A percentile compares a stretch with the other conserved stretches of the same genome.
Conservation (phyloP, 2,797 vertebrate species). For the Sebastiscus albofasciatus region DNA sequence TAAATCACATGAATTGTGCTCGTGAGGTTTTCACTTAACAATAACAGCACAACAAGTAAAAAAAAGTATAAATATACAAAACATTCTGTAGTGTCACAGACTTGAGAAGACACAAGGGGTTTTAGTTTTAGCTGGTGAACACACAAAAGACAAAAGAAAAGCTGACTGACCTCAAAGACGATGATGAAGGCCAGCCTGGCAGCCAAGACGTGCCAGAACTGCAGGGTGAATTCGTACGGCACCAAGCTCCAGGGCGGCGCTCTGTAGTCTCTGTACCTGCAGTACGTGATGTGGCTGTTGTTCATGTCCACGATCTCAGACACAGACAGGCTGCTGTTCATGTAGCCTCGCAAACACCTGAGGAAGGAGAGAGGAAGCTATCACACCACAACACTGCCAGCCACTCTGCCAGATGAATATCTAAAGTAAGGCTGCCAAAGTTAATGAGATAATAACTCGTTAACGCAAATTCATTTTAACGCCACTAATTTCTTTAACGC, state of each 20-base stretch:
- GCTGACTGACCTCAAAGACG: conserved; percentile 93
- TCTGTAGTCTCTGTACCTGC: conserved; percentile 97
- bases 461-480: no score
- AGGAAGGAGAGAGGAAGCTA: neutral
- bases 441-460: no score
- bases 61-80: neutral
- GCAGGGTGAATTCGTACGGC: conserved; percentile 96
- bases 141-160: conserved; percentile 9
- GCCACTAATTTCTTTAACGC: no score
- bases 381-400: neutral
- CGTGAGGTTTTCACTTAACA: conserved; percentile 3
- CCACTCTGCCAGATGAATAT: neutral
- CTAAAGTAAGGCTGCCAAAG: neutral
- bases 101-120: conserved; percentile 2
- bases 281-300: conserved; percentile 86
- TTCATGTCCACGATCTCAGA: conserved; percentile 91
- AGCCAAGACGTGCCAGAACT: conserved; percentile 98
- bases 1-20: neutral
- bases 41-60: neutral
- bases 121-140: conserved; percentile 38
- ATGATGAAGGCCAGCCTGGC: conserved; percentile 98
- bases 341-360: conserved; percentile 94
- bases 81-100: conserved; percentile 14
- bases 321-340: conserved; percentile 96
- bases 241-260: conserved; percentile 91